Evolutionary conservation across 1,140 invertebrate species (phyloP).

Genomic region (Apis mellifera): DNA sequence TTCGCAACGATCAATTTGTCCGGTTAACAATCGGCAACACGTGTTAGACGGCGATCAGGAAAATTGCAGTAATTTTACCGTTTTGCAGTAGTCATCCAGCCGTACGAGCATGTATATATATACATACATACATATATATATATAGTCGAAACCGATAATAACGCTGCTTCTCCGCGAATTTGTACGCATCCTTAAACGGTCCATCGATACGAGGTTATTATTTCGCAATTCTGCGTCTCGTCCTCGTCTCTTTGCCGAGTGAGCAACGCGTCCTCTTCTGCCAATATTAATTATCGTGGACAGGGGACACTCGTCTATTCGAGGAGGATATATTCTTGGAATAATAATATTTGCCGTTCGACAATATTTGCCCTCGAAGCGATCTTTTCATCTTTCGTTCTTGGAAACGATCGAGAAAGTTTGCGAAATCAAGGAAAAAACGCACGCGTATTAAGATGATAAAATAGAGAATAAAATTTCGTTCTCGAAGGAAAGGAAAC

Average conservation of each 20-base stretch:
- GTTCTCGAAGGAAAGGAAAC: constrained; percentile 10
- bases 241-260: neutral
- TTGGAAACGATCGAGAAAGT: too few relatives aligned
- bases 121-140: constrained; percentile 26
- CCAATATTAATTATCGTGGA: constrained; percentile 20
- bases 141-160: constrained; percentile 58
- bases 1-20: constrained; percentile 65
- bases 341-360: neutral
- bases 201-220: constrained; percentile 51
- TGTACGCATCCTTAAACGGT: constrained; percentile 39
- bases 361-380: neutral
- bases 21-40: constrained; percentile 58
- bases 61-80: constrained; percentile 64
- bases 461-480: neutral
- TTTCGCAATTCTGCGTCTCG: constrained; percentile 26
- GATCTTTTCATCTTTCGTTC: too few relatives aligned
- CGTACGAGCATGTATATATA: constrained; percentile 13
- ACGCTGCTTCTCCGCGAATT: constrained; percentile 26
- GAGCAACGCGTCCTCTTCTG: neutral
- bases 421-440: neutral
- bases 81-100: constrained; percentile 61
- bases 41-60: constrained; percentile 62
- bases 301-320: too few relatives aligned
- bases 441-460: neutral
- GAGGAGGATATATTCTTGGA: neutral